Evolutionary conservation across 2,113 vertebrate genomes (phyloP).

Genomic region (Callaeas wilsoni): DNA sequence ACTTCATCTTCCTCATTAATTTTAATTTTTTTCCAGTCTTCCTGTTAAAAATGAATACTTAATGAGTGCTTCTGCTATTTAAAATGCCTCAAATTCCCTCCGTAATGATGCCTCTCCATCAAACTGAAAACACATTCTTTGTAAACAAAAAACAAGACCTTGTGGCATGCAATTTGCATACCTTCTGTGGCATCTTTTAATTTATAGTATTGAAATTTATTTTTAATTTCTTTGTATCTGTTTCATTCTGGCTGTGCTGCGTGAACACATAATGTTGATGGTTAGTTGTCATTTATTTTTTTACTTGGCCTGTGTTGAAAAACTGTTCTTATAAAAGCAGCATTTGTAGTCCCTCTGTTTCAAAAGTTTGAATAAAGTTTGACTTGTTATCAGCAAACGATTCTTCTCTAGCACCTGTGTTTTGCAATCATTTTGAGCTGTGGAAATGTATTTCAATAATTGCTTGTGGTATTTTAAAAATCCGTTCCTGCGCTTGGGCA

Average conservation of each 20-base stretch:
- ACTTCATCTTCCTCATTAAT: slow-evolving; percentile 65
- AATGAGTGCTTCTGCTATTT: slow-evolving; percentile 60
- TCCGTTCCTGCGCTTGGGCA: accelerated
- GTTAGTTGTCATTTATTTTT: background rate
- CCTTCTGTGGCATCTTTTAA: slow-evolving; percentile 63
- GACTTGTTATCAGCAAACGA: background rate
- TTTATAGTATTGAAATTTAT: slow-evolving; percentile 52
- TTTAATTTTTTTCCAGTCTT: slow-evolving; percentile 59
- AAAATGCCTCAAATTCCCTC: slow-evolving; percentile 63
- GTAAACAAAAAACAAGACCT: slow-evolving; percentile 62
- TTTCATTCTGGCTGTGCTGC: slow-evolving; percentile 73
- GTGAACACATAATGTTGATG: slow-evolving; percentile 26
- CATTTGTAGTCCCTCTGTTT: background rate
- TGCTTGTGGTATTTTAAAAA: background rate
- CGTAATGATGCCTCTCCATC: slow-evolving; percentile 66
- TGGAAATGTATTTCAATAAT: background rate
- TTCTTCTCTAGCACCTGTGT: background rate
- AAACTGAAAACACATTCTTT: slow-evolving; percentile 49
- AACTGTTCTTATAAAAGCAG: background rate
- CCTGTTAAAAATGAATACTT: slow-evolving; percentile 67
- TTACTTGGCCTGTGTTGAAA: background rate
- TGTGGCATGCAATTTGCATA: slow-evolving; percentile 50
- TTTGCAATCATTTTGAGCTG: background rate
- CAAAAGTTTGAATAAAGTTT: background rate
- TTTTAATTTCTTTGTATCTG: slow-evolving; percentile 56